Percentiles rank a stretch among this genome's conserved stretches.
phyloP scores from a whole-genome alignment of 2,888 invertebrate species.

The Podabrus alpinus region DNA sequence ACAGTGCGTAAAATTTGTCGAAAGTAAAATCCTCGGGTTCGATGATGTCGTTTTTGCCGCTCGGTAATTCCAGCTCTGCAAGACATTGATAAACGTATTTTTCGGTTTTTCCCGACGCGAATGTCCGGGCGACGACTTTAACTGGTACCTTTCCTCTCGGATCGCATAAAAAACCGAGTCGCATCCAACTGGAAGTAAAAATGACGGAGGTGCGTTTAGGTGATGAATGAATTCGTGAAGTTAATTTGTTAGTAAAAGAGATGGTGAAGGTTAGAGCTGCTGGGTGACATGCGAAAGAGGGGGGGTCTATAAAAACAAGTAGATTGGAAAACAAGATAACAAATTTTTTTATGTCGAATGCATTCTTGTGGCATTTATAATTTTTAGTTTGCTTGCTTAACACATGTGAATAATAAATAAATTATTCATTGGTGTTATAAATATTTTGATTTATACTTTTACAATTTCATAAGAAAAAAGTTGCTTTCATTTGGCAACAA shows the following conservation, averaged over 20 bases:
- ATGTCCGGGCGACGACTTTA: conserved; percentile 93
- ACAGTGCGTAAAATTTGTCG: conserved; percentile 97
- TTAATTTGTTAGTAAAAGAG: background rate
- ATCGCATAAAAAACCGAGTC: conserved; percentile 91
- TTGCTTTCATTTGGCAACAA: background rate
- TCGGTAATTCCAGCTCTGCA: conserved; percentile 89
- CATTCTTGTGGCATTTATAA: background rate
- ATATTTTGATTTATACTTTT: background rate
- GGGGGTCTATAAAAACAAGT: too few relatives aligned
- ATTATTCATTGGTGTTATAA: background rate
- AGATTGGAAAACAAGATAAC: too few relatives aligned
- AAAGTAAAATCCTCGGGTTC: conserved; percentile 95
- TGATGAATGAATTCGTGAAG: background rate
- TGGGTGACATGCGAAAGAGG: background rate
- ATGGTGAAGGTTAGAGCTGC: conserved; percentile 6
- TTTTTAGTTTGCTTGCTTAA: background rate
- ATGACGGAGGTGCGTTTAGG: background rate
- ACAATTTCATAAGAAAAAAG: background rate
- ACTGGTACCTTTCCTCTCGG: conserved; percentile 95
- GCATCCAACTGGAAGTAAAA: conserved; percentile 89
- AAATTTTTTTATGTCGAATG: too few relatives aligned
- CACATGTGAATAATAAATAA: background rate
- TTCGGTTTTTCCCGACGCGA: conserved; percentile 99
- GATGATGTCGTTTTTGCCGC: conserved; percentile 94
- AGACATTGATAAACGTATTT: conserved; percentile 97